phyloP scores from a whole-genome alignment of 2,888 invertebrate species.

The Ametastegia equiseti region DNA sequence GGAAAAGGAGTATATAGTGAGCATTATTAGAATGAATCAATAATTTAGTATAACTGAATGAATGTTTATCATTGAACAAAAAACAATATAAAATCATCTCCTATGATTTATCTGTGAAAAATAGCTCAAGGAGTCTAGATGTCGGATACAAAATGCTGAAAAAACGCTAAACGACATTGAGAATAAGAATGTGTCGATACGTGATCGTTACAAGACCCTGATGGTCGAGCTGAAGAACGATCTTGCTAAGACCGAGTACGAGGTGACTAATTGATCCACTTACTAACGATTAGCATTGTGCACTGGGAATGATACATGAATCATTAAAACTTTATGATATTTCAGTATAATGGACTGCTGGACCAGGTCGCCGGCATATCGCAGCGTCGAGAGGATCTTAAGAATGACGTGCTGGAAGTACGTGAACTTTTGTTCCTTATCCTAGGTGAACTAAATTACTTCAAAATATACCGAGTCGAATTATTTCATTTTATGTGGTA shows the following conservation, averaged over 20 bases:
- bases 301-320: not conserved
- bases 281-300: not conserved
- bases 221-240: slow-evolving; percentile 63
- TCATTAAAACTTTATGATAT: not conserved
- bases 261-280: slow-evolving; percentile 60
- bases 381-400: slow-evolving; percentile 58
- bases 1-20: slow-evolving; percentile 24
- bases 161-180: slow-evolving; percentile 58
- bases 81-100: not conserved
- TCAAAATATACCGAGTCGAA: not conserved
- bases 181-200: slow-evolving; percentile 55
- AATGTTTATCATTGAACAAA: no score
- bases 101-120: not conserved
- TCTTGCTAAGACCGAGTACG: slow-evolving; percentile 61
- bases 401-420: slow-evolving; percentile 60
- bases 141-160: slow-evolving; percentile 49
- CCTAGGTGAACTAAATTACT: not conserved
- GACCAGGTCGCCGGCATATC: slow-evolving; percentile 58
- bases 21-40: not conserved
- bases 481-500: not conserved
- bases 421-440: slow-evolving; percentile 28
- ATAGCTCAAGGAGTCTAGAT: slow-evolving; percentile 33
- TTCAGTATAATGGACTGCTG: slow-evolving; percentile 37
- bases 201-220: slow-evolving; percentile 59
- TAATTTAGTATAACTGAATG: not conserved